These are phyloP conservation scores for Petrophora chlorosata DNA, from an alignment of 2,888 invertebrate genomes.

Conservation along the genomic window DNA sequence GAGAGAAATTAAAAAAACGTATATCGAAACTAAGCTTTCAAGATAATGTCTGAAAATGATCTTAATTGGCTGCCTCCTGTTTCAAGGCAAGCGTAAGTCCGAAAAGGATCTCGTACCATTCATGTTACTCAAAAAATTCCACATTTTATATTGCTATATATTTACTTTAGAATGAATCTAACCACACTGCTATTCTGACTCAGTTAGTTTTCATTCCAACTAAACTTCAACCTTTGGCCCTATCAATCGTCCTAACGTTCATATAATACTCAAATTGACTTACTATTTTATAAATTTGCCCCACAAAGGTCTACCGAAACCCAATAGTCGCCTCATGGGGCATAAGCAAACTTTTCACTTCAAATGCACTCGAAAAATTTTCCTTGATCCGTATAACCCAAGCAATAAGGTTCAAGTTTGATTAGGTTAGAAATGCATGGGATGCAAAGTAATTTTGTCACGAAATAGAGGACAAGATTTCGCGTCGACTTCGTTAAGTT, in stretches of 20 bases:
- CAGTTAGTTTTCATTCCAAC: too few species aligned
- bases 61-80: too few species aligned
- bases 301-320: constrained; percentile 38
- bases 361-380: neutral
- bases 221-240: too few species aligned
- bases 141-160: too few species aligned
- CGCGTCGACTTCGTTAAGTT: constrained; percentile 38
- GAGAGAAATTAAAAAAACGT: too few species aligned
- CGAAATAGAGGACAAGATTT: constrained; percentile 36
- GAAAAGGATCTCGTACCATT: too few species aligned
- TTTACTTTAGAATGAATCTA: too few species aligned
- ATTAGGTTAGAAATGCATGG: neutral
- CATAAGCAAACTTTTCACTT: constrained; percentile 30
- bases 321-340: constrained; percentile 41
- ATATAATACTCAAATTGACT: constrained; percentile 39
- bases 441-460: constrained; percentile 12
- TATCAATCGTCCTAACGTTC: constrained; percentile 34
- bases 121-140: too few species aligned
- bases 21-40: too few species aligned
- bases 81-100: too few species aligned
- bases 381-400: neutral
- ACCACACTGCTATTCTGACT: too few species aligned
- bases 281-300: constrained; percentile 40
- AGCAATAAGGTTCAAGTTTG: constrained; percentile 15
- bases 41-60: too few species aligned